Evolutionary conservation across 2,888 invertebrate species (phyloP), one percentile per base, ranked within the genome.

Genomic region (Digitonthophagus gazella): DNA sequence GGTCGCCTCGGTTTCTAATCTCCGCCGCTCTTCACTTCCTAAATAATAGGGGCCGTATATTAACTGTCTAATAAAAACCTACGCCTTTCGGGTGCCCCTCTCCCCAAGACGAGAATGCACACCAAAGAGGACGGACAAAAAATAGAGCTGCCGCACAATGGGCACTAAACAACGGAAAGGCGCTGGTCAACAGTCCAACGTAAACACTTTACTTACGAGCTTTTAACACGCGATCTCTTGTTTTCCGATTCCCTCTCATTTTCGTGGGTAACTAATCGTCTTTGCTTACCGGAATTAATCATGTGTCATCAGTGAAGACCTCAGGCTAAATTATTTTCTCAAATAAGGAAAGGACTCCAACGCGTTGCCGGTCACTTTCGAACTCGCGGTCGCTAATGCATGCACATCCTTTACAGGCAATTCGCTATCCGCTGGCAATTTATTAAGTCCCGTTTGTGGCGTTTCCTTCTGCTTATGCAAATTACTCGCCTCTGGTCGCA

Each of bases 341-440:
- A 11, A 44, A 44, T 44, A 44, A 44, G 28, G 28, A 44, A 44
- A 44, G 28, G 28, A 44, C 28, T 44, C 28, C 28, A 44, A 44
- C 28, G 28, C 28, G 8, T 44, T 11, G 28, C 28, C 28, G 28
- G 28, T 44, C 28, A 44, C 28, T 44, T 44, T 44, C 28, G 11
- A 44, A 44, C 28, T 61, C 19, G 61, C 19, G 61, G 61, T 61
- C 61, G 61, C 20, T 61, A 61, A 61, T 61, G 18, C 20, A 61
- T 61, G 61, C 61, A 61, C 61, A 61, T 61, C 61, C 61, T 61
- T 61, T 61, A 61, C 20, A 61, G 61, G 61, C 20, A 61, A 61
- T 61, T 61, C 20, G 18, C 61, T 61, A 61, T 61, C 61, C 61
- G 61, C 20, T n/a, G 20, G 19, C 61, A 61, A 61, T 61, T 19